Conservation (phyloP, 1,140 invertebrate species). For the Drosophila melanica region DNA sequence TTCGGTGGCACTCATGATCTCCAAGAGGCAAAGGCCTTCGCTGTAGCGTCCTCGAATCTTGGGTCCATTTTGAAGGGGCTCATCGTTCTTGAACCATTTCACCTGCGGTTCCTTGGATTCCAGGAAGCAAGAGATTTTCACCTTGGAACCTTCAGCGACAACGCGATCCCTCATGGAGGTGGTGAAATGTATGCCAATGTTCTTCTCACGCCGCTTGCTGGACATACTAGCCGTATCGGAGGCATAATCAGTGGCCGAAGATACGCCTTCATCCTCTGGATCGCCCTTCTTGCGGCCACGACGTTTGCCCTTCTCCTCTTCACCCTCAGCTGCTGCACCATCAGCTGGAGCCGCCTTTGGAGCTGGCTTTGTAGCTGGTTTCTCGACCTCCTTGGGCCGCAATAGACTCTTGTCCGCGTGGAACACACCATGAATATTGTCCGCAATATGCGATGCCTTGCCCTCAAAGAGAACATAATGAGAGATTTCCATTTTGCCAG, state of each 20-base stretch:
- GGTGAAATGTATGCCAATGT: constrained; percentile 79
- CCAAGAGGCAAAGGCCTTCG: constrained; percentile 87
- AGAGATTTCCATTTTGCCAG: constrained; percentile 76
- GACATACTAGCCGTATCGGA: constrained; percentile 74
- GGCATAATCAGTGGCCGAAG: constrained; percentile 68
- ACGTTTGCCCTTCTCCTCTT: constrained; percentile 61
- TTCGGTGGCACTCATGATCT: constrained; percentile 86
- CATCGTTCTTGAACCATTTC: constrained; percentile 90
- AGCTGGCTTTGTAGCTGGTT: constrained; percentile 38
- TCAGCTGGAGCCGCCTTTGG: constrained; percentile 27
- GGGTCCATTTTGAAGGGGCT: constrained; percentile 69
- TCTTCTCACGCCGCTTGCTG: constrained; percentile 77
- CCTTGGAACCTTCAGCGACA: constrained; percentile 89
- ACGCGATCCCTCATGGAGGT: constrained; percentile 89
- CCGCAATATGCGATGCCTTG: constrained; percentile 72
- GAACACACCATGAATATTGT: constrained; percentile 83
- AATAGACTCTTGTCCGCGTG: constrained; percentile 80
- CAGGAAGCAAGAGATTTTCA: constrained; percentile 93
- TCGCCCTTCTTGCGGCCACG: constrained; percentile 65
- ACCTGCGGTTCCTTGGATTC: constrained; percentile 90
- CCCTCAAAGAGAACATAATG: constrained; percentile 79
- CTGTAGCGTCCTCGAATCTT: constrained; percentile 86
- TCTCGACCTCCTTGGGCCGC: constrained; percentile 71
- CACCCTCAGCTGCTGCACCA: constrained; percentile 50
- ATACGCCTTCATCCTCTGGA: constrained; percentile 48